phyloP scores from a whole-genome alignment of 2,888 invertebrate species.

The Hoplodrina ambigua region DNA sequence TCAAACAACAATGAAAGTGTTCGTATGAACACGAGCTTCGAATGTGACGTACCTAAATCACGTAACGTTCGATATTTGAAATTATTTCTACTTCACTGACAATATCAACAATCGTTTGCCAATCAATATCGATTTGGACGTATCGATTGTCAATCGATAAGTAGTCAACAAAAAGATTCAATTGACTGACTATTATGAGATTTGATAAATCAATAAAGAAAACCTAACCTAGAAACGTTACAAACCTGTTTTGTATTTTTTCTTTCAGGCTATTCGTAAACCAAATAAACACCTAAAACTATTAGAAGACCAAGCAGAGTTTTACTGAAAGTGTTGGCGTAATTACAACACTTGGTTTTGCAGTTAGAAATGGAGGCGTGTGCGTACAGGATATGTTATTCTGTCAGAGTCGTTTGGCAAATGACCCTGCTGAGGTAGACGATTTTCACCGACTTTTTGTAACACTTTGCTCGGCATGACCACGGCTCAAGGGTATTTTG shows the following conservation, averaged over 20 bases:
- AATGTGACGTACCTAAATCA: constrained; percentile 42
- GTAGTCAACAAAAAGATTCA: constrained; percentile 33
- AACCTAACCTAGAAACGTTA: too few species aligned
- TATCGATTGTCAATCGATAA: constrained; percentile 34
- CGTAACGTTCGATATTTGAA: constrained; percentile 42
- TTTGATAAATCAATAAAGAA: constrained; percentile 7
- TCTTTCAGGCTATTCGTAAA: background rate
- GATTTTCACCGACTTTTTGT: constrained; percentile 44
- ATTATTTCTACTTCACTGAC: constrained; percentile 28
- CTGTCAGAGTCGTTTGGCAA: constrained; percentile 41
- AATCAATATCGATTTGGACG: constrained; percentile 25
- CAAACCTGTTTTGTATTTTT: background rate
- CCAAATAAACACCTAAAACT: constrained; percentile 1
- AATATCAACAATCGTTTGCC: constrained; percentile 29
- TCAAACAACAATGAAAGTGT: constrained; percentile 50
- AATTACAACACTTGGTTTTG: constrained; percentile 30
- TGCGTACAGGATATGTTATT: constrained; percentile 22
- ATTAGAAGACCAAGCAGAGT: constrained; percentile 1
- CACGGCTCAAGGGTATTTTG: constrained; percentile 26
- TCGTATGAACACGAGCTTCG: constrained; percentile 39
- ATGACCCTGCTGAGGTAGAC: constrained; percentile 26
- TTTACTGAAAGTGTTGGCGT: constrained; percentile 14
- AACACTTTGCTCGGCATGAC: constrained; percentile 10
- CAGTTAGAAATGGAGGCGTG: constrained; percentile 28
- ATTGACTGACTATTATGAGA: constrained; percentile 19